phyloP scores from a whole-genome alignment of 2,797 vertebrate genomes.

The Periparus ater region DNA sequence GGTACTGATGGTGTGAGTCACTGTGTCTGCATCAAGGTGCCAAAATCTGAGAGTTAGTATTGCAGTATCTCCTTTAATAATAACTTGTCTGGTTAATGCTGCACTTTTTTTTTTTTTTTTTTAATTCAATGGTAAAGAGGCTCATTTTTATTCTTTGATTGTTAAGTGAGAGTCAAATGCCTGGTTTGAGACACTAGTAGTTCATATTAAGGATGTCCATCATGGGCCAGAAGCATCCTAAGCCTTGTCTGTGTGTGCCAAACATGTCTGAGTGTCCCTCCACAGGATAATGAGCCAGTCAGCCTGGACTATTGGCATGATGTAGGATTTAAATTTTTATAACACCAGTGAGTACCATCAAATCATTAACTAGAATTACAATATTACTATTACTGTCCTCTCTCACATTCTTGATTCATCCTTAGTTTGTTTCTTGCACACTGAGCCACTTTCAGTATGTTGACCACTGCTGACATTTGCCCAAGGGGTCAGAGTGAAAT shows the following conservation, averaged over 20 bases:
- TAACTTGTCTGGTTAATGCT: neutral
- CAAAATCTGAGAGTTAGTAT: neutral
- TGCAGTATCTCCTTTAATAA: neutral
- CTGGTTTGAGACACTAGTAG: neutral
- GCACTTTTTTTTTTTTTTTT: neutral
- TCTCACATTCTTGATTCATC: neutral
- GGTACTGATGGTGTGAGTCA: neutral
- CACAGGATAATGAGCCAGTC: neutral
- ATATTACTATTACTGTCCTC: neutral
- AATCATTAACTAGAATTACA: neutral
- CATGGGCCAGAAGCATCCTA: neutral
- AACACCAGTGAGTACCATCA: neutral
- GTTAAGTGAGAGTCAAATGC: neutral
- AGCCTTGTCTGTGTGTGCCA: neutral
- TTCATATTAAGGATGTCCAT: neutral
- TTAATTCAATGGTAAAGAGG: neutral
- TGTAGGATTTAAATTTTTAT: neutral
- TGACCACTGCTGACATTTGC: neutral
- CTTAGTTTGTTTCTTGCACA: neutral
- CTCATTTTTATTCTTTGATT: neutral
- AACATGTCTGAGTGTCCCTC: neutral
- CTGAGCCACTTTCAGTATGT: neutral
- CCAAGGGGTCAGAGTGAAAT: neutral
- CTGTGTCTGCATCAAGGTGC: neutral
- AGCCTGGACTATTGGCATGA: neutral